phyloP scores from a whole-genome alignment of 2,113 vertebrate species.

The Charina bottae region DNA sequence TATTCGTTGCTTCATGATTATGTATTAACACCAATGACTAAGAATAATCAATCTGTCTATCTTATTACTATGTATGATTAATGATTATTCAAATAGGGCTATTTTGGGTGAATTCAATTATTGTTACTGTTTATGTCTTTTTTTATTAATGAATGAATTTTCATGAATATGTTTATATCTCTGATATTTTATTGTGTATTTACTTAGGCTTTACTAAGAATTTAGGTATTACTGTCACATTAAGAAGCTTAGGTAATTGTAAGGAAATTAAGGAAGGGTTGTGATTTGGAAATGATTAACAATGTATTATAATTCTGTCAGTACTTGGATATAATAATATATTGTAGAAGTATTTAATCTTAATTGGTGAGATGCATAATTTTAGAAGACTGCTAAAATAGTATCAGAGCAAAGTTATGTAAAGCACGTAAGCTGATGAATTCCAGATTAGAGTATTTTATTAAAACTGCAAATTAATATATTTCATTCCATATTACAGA shows the following conservation, averaged over 20 bases:
- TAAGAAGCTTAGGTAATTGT: background rate
- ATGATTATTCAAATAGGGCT: background rate
- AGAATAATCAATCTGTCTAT: background rate
- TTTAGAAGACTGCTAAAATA: background rate
- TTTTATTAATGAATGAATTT: background rate
- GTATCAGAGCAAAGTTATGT: background rate
- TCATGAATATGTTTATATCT: background rate
- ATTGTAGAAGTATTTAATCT: background rate
- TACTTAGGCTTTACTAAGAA: background rate
- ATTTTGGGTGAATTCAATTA: background rate
- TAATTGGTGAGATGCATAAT: background rate
- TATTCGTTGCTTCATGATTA: background rate
- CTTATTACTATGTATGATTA: background rate
- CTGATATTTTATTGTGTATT: background rate
- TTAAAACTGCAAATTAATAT: accelerated
- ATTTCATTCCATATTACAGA: background rate
- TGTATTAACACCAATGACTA: background rate
- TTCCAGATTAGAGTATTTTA: background rate
- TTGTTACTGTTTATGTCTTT: background rate
- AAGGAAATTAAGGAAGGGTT: background rate
- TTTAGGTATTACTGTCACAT: background rate
- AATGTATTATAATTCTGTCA: background rate
- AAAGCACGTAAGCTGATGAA: background rate
- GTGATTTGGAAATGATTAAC: background rate
- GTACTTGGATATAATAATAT: background rate